Base-by-base conservation (phyloP, 2,888 invertebrate genomes). In the Epinotia ramella region DNA sequence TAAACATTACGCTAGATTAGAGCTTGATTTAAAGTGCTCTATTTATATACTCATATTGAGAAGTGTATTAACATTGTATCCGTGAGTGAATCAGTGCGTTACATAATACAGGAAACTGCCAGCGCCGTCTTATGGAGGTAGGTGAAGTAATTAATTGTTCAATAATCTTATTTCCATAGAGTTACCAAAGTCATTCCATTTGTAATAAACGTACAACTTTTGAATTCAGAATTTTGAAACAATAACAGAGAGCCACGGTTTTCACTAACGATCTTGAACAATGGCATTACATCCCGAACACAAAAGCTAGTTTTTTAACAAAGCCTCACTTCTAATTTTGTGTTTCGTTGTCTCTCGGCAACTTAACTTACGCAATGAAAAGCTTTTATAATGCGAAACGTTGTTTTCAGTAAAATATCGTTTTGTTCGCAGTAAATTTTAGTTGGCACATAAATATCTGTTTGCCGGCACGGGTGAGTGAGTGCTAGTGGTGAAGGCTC, bases 401-500 rank as follows among this genome's bases (percentile, higher is more conserved):
- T 44, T 69, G 62, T 68, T 69, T 73, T 73, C 56, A 62, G 71
- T 71, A 67, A 67, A 67, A 62, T 76, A 67, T 62, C 24, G 53
- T 67, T 76, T 66, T 78, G 81, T 79, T 81, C 80, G 81, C 81
- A 81, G 81, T 83, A 84, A 82, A 83, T 82, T 81, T 83, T 72
- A 72, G 76, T 76, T 71, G 72, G 76, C 56, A 76, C 76, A 76
- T 76, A 76, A 76, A 76, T 76, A 76, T 76, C 76, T 76, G 67
- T 76, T 75, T 76, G 70, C 66, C 80, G 79, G 79, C 81, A 81
- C 81, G 81, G 81, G 81, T 82, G 81, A 81, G 78, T 73, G 70
- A 78, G 84, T 83, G 85, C 83, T 84, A 84, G 84, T 84, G 85
- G 83, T 83, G 84, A 86, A 85, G 82, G 85, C 86, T 89, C 88